phyloP scores from a whole-genome alignment of 37 sponge, comb jelly and placozoan species.

The Eunapius fragilis region DNA sequence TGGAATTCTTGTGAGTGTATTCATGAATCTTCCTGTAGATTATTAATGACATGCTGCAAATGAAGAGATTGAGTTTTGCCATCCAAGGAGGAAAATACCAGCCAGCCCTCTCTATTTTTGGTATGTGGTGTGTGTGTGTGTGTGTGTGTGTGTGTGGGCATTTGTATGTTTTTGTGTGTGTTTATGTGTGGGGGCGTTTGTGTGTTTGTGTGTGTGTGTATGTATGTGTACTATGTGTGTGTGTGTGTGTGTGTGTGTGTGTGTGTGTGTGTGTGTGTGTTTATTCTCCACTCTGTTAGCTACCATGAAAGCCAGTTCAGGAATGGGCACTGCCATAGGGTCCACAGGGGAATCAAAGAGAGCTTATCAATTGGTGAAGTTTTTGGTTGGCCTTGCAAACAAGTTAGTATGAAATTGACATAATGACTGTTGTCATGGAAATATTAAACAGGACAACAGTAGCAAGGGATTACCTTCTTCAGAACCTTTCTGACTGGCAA shows the following conservation, averaged over 20 bases:
- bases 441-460: slow-evolving; percentile 34
- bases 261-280: neutral
- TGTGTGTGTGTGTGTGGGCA: neutral
- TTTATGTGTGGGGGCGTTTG: too few relatives aligned
- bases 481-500: slow-evolving; percentile 71
- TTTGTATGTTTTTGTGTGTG: too few relatives aligned
- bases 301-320: neutral
- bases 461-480: slow-evolving; percentile 56
- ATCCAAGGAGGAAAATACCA: slow-evolving; percentile 61
- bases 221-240: neutral
- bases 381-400: slow-evolving; percentile 83
- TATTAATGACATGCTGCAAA: slow-evolving; percentile 65
- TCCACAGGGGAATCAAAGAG: slow-evolving; percentile 64
- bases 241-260: neutral
- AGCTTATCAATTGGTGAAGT: slow-evolving; percentile 95
- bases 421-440: neutral
- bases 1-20: too few relatives aligned
- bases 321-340: neutral
- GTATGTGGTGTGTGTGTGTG: slow-evolving; percentile 3
- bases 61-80: slow-evolving; percentile 69
- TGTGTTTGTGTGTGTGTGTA: too few relatives aligned
- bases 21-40: slow-evolving; percentile 28
- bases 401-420: slow-evolving; percentile 36
- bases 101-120: slow-evolving; percentile 56
- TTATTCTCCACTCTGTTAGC: neutral